phyloP scores from a whole-genome alignment of 1,140 invertebrate species.

The Drosophila varians region DNA sequence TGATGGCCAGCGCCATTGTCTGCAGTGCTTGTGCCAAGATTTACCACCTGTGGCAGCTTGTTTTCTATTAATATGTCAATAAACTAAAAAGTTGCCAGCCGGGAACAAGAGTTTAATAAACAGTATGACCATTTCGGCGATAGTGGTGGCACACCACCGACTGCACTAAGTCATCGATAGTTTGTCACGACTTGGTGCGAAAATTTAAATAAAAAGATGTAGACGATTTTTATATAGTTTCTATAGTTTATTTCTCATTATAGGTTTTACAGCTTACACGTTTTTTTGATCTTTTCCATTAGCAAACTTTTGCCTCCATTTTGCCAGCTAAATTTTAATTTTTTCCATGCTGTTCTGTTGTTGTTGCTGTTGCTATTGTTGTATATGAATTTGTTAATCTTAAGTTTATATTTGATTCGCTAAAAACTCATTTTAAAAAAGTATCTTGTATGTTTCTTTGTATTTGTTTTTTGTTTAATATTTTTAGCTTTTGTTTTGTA shows the following conservation, averaged over 20 bases:
- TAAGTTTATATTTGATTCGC: slow-evolving; percentile 71
- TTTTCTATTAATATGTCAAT: neutral
- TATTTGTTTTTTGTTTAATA: slow-evolving; percentile 3
- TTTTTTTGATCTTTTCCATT: slow-evolving; percentile 16
- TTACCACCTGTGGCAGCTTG: neutral
- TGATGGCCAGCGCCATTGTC: slow-evolving; percentile 61
- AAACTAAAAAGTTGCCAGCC: neutral
- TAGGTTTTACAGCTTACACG: slow-evolving; percentile 64
- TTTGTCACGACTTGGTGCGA: neutral
- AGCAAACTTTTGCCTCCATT: slow-evolving; percentile 17
- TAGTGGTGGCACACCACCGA: neutral
- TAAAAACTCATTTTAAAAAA: slow-evolving; percentile 76
- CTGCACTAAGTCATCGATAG: neutral
- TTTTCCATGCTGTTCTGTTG: slow-evolving; percentile 20
- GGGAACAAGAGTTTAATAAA: neutral
- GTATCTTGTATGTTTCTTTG: slow-evolving; percentile 47
- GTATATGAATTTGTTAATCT: slow-evolving; percentile 67
- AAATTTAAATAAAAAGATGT: neutral
- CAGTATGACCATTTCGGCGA: neutral
- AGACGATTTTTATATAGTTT: slow-evolving; percentile 32
- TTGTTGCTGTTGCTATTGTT: slow-evolving; percentile 20
- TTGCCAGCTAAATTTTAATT: slow-evolving; percentile 13
- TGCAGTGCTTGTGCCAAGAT: neutral
- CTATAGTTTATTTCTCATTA: slow-evolving; percentile 67
- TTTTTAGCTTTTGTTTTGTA: slow-evolving; percentile 34